Percentiles rank a stretch among this genome's conserved stretches.
Evolutionary conservation across 2,797 vertebrate species (phyloP).

Genomic region (Rhodeus uyekii): DNA sequence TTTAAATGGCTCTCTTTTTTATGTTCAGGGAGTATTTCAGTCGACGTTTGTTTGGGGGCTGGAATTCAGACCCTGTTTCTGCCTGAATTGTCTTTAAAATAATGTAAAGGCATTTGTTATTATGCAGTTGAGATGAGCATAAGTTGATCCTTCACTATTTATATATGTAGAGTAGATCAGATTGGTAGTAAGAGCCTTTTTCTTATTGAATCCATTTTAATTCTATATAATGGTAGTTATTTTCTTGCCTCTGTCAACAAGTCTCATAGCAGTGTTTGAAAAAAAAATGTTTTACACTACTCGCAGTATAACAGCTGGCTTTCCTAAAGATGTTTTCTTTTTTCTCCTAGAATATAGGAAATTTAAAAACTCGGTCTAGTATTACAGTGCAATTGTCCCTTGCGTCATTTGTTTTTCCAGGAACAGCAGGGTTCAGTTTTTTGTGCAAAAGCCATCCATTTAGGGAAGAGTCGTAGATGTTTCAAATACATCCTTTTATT

Average conservation of each 20-base stretch:
- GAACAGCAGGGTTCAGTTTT: constrained; percentile 26
- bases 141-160: too few relatives aligned
- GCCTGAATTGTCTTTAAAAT: not conserved
- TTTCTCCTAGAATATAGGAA: not conserved
- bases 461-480: not conserved
- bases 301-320: not conserved
- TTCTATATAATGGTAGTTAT: too few relatives aligned
- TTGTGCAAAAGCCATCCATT: not conserved
- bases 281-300: not conserved
- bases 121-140: not conserved
- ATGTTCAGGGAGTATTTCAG: not conserved
- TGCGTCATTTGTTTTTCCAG: constrained; percentile 11
- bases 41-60: not conserved
- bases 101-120: not conserved
- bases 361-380: not conserved
- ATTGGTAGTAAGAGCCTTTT: not conserved
- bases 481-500: constrained; percentile 23
- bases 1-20: not conserved
- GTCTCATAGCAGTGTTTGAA: not conserved
- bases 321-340: not conserved
- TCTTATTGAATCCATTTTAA: too few relatives aligned
- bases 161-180: not conserved
- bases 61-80: not conserved
- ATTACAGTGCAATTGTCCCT: constrained; percentile 4
- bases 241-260: not conserved